Evolutionary conservation across 2,797 vertebrate species (phyloP).

Genomic region (Smutsia temminckii): DNA sequence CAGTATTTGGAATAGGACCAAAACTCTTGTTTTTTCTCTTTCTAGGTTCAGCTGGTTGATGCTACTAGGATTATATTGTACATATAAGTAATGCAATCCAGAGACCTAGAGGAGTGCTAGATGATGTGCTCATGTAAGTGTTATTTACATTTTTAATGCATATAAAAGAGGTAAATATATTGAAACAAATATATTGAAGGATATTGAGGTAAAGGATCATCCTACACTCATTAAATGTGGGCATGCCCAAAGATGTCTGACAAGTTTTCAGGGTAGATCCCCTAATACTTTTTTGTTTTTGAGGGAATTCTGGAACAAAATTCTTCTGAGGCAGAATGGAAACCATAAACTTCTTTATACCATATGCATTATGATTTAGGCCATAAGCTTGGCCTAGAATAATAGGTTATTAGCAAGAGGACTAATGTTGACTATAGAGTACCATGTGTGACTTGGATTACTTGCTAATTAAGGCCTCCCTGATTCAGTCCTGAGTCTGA

Average conservation of each 20-base stretch:
- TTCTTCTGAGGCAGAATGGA: background rate
- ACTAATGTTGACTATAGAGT: background rate
- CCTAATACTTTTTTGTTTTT: background rate
- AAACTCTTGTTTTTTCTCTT: background rate
- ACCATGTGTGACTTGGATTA: background rate
- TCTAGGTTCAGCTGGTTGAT: background rate
- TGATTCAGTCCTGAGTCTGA: background rate
- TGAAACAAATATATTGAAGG: background rate
- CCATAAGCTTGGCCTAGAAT: background rate
- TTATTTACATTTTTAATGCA: background rate
- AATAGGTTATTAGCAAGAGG: background rate
- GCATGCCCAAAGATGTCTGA: background rate
- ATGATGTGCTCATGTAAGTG: background rate
- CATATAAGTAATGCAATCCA: background rate
- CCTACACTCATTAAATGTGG: background rate
- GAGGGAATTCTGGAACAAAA: background rate
- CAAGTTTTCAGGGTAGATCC: background rate
- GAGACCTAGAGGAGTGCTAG: background rate
- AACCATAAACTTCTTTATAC: background rate
- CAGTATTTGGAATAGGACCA: background rate
- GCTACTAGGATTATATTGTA: background rate
- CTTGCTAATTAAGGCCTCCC: background rate
- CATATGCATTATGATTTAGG: background rate
- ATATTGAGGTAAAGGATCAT: background rate
- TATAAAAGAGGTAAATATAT: background rate